A percentile compares a stretch with the other conserved stretches of the same genome.
These are phyloP conservation scores for Nixonia krombeini DNA, from an alignment of 1,140 invertebrate species.

Conservation along the genomic window DNA sequence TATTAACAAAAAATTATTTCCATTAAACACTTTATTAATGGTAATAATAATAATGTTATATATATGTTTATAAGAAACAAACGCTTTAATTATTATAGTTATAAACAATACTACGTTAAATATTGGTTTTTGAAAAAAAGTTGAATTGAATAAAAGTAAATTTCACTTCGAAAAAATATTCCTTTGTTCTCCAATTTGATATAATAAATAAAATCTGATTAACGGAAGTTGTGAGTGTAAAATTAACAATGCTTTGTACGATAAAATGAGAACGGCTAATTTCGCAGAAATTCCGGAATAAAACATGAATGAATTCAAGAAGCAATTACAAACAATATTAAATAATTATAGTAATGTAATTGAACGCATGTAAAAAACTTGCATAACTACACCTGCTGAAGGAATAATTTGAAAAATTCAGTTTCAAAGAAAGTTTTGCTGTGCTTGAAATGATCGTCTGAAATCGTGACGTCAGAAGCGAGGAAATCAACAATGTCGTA, in stretches of 20 bases:
- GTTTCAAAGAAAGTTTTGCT: constrained; percentile 20
- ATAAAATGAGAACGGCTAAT: constrained; percentile 7
- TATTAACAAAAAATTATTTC: no score
- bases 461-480: constrained; percentile 31
- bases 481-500: constrained; percentile 40
- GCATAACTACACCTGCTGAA: background rate
- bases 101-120: no score
- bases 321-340: constrained; percentile 25
- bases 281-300: no score
- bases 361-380: background rate
- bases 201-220: background rate
- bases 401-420: constrained; percentile 33
- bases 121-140: no score
- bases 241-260: no score
- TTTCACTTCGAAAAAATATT: no score
- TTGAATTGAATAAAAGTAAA: no score
- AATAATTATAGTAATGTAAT: constrained; percentile 32
- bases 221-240: background rate
- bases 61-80: no score
- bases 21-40: no score
- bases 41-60: no score
- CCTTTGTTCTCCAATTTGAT: background rate
- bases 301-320: background rate
- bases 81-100: no score
- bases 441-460: constrained; percentile 25